Evolutionary conservation across 2,113 vertebrate genomes (phyloP).

Genomic region (Platichthys flesus): DNA sequence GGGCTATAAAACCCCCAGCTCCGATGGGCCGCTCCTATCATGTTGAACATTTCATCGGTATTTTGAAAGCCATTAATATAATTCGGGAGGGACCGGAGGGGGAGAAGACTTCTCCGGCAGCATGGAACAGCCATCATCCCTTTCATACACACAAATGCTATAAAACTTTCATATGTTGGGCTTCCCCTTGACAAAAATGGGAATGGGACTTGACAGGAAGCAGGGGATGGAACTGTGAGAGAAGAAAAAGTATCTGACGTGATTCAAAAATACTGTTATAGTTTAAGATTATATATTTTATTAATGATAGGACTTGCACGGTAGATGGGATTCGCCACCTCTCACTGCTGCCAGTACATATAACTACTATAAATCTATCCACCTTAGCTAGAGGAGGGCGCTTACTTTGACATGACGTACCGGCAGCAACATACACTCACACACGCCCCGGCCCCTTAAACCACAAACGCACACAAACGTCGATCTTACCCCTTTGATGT

Average conservation of each 20-base stretch:
- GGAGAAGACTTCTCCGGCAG: neutral
- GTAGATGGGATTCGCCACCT: neutral
- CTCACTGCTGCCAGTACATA: neutral
- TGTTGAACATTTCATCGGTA: slow-evolving; percentile 54
- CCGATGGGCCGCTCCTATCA: slow-evolving; percentile 45
- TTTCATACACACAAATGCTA: neutral
- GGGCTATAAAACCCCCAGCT: slow-evolving; percentile 37
- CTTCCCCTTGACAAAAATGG: neutral
- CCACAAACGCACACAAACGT: slow-evolving; percentile 19
- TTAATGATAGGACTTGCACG: neutral
- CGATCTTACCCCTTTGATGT: slow-evolving; percentile 10
- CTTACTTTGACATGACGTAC: slow-evolving; percentile 15
- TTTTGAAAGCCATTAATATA: slow-evolving; percentile 56
- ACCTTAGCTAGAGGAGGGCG: neutral
- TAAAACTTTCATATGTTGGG: neutral
- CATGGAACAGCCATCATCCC: slow-evolving; percentile 11
- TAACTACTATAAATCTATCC: neutral
- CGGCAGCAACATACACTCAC: slow-evolving; percentile 1
- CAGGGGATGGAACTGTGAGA: neutral
- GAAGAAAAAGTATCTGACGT: neutral
- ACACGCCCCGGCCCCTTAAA: slow-evolving; percentile 32
- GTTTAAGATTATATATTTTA: neutral
- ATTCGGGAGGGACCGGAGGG: slow-evolving; percentile 1
- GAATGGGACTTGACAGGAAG: neutral
- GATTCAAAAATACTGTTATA: neutral